Evolutionary conservation across 2,888 invertebrate species (phyloP).

Genomic region (Plagodis dolabraria): DNA sequence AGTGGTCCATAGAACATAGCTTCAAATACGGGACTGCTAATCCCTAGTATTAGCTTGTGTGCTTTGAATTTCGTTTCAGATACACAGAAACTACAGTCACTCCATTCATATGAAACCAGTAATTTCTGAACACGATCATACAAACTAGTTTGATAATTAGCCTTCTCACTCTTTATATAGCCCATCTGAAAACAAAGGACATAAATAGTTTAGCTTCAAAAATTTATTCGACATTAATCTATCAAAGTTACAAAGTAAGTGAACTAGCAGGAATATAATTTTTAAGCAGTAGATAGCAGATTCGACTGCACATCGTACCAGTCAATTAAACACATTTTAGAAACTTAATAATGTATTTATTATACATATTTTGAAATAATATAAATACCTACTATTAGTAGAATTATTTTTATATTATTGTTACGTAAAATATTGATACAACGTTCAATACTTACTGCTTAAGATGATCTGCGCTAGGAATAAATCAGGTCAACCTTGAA

Average conservation of each 20-base stretch:
- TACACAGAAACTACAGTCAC: constrained; percentile 86
- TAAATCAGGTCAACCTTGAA: constrained; percentile 50
- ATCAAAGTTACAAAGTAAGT: no score
- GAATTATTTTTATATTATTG: no score
- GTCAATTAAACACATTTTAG: no score
- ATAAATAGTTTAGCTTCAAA: background rate
- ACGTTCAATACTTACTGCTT: no score
- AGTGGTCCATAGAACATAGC: constrained; percentile 88
- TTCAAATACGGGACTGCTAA: constrained; percentile 88
- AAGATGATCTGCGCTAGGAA: no score
- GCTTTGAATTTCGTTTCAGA: constrained; percentile 80
- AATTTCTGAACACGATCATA: constrained; percentile 78
- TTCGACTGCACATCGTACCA: no score
- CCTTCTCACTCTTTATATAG: constrained; percentile 56
- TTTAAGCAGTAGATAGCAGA: no score
- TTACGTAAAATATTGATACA: no score
- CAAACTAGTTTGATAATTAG: constrained; percentile 58
- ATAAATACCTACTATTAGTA: no score
- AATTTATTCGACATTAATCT: background rate
- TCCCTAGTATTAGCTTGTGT: constrained; percentile 87
- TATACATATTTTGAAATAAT: background rate
- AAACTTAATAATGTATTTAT: no score
- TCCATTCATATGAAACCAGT: constrained; percentile 80
- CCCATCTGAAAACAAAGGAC: constrained; percentile 62
- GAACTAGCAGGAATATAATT: no score